Conservation (phyloP, 53 echinoderm and acorn worm genomes). For the Paelopatides confundens region DNA sequence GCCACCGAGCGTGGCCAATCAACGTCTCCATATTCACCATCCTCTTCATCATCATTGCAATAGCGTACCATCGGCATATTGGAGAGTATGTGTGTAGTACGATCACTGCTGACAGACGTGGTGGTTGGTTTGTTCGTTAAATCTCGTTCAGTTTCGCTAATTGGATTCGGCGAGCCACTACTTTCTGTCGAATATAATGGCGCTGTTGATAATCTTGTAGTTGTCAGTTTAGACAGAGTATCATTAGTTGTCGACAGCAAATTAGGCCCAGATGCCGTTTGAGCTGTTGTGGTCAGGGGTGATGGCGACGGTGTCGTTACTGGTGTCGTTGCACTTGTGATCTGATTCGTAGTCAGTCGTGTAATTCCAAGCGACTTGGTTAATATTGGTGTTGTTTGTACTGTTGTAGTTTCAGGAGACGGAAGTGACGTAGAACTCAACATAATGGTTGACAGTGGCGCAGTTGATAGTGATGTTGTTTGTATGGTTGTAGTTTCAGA, state of each 20-base stretch:
- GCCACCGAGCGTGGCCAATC: neutral
- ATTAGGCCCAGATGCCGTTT: neutral
- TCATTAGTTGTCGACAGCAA: neutral
- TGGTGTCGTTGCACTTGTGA: neutral
- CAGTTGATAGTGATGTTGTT: neutral
- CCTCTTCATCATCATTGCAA: neutral
- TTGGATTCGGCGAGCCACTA: too few species aligned
- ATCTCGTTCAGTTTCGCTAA: neutral
- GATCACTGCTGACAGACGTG: neutral
- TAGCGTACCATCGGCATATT: neutral
- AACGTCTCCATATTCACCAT: neutral
- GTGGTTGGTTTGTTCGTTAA: neutral
- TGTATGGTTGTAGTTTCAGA: neutral
- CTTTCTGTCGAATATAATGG: neutral
- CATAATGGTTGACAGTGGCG: neutral
- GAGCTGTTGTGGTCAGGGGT: neutral
- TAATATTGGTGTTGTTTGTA: too few species aligned
- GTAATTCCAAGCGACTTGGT: too few species aligned
- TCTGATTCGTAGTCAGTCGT: too few species aligned
- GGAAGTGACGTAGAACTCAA: too few species aligned
- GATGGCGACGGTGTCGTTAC: neutral
- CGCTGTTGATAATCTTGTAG: neutral
- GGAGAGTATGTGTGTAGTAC: neutral
- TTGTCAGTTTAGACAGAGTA: neutral
- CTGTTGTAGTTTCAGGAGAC: too few species aligned